Base-by-base conservation (phyloP, 2,888 invertebrate genomes). In the Anaspis maculata region DNA sequence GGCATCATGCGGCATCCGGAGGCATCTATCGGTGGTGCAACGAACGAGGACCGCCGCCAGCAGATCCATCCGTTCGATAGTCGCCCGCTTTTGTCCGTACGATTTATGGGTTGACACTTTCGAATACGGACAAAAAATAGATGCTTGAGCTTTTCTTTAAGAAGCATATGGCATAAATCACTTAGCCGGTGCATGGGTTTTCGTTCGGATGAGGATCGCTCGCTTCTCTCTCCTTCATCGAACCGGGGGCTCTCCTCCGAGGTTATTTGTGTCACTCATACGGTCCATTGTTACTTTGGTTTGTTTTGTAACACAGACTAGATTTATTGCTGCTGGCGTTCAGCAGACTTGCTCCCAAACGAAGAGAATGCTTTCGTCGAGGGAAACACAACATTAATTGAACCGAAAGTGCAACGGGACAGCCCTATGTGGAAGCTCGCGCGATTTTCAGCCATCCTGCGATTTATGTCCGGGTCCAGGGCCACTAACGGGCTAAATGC, bases 41-140 rank as follows among this genome's bases (percentile, higher is more conserved):
- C 30, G n/a, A n/a, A n/a, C n/a, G n/a, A n/a, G 19, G 30, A 34
- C 24, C 28, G 14, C n/a, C 27, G n/a, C n/a, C n/a, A n/a, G n/a
- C n/a, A n/a, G n/a, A n/a, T n/a, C n/a, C n/a, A n/a, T 45, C 47
- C 48, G 43, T 52, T 51, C 52, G 51, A 55, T 55, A 51, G 54
- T 46, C 47, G n/a, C 36, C 48, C 39, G 51, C 57, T 51, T 56
- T 57, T 57, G 58, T 57, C 52, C 52, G 45, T 33, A 61, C 56
- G 60, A 64, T 64, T 64, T 64, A 64, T 64, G 61, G 61, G 57
- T 62, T 63, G 64, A 64, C 64, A 64, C 62, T 63, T 63, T 62
- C 61, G 59, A 62, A 62, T 61, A 59, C 61, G 59, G 56, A 57
- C 61, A 63, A 62, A 62, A 62, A 62, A 61, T 58, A 56, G 62